Conservation (phyloP, 2,888 invertebrate genomes). For the Philaethria dido region DNA sequence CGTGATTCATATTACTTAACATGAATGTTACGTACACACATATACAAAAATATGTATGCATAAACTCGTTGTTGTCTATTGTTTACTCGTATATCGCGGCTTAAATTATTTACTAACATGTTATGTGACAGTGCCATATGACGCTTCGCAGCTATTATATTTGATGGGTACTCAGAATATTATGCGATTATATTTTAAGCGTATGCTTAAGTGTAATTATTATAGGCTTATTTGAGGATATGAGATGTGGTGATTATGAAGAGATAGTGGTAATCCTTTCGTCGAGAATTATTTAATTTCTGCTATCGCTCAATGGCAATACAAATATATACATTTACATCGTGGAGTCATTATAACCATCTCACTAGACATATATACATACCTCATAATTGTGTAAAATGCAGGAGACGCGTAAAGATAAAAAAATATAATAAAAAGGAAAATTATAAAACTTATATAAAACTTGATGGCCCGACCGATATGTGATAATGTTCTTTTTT, state of each 20-base stretch:
- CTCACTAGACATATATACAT: no score
- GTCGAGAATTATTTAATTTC: background rate
- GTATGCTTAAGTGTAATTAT: background rate
- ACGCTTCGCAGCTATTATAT: slow-evolving; percentile 35
- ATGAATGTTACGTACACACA: background rate
- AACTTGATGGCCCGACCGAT: background rate
- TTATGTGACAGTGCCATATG: slow-evolving; percentile 30
- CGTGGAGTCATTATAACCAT: no score
- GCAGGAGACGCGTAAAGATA: no score
- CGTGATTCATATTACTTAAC: background rate
- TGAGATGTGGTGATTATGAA: background rate
- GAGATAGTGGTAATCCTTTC: background rate
- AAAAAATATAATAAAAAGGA: background rate
- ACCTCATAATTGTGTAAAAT: no score
- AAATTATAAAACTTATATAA: background rate
- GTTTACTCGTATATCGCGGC: slow-evolving; percentile 24
- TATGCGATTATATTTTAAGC: slow-evolving; percentile 19
- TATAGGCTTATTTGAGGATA: slow-evolving; percentile 1
- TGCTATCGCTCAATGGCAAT: background rate
- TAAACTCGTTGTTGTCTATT: slow-evolving; percentile 8
- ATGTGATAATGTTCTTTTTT: background rate
- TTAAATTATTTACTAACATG: slow-evolving; percentile 32
- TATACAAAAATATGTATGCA: background rate
- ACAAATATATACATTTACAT: no score
- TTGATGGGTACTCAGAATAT: slow-evolving; percentile 33